A percentile compares a stretch with the other conserved stretches of the same genome.
phyloP scores from a whole-genome alignment of 2,113 vertebrate genomes.

The Polypterus senegalus region DNA sequence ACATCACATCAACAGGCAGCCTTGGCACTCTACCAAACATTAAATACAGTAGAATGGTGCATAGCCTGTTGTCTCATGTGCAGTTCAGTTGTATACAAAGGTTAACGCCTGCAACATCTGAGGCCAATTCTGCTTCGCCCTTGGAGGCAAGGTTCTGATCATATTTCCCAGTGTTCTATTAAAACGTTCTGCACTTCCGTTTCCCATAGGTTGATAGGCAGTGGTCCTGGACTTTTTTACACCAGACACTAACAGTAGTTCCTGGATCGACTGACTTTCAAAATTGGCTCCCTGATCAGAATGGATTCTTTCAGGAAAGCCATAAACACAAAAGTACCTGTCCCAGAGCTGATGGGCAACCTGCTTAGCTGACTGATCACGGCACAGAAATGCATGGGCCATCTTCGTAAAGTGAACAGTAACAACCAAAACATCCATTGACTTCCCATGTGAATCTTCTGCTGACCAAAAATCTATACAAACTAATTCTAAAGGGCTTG shows the following conservation, averaged over 20 bases:
- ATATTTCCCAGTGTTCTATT: slow-evolving; percentile 12
- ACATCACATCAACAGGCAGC: slow-evolving; percentile 3
- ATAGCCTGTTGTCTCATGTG: slow-evolving; percentile 9
- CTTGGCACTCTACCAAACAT: slow-evolving; percentile 8
- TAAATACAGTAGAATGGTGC: slow-evolving; percentile 5
- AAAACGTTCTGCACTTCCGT: slow-evolving; percentile 4
- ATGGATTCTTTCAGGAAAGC: slow-evolving; percentile 4
- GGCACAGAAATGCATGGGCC: slow-evolving; percentile 8
- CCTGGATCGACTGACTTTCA: slow-evolving; percentile 8
- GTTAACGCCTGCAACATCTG: slow-evolving; percentile 7
- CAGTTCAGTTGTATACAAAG: slow-evolving; percentile 11
- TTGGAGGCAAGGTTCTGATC: slow-evolving; percentile 8
- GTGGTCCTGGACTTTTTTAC: slow-evolving; percentile 12
- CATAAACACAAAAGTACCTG: slow-evolving; percentile 4
- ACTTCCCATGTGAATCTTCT: no score
- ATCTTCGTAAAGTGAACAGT: no score
- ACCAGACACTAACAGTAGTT: slow-evolving; percentile 6
- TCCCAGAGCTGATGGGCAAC: slow-evolving; percentile 3
- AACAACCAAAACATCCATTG: no score
- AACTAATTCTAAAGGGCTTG: no score
- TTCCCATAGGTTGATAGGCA: slow-evolving; percentile 13
- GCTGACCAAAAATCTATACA: no score
- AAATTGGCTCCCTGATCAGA: slow-evolving; percentile 10
- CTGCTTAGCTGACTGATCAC: slow-evolving; percentile 11
- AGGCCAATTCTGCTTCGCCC: slow-evolving; percentile 10